Conservation (phyloP, 2,888 invertebrate species). For the Ferdinandea cuprea region DNA sequence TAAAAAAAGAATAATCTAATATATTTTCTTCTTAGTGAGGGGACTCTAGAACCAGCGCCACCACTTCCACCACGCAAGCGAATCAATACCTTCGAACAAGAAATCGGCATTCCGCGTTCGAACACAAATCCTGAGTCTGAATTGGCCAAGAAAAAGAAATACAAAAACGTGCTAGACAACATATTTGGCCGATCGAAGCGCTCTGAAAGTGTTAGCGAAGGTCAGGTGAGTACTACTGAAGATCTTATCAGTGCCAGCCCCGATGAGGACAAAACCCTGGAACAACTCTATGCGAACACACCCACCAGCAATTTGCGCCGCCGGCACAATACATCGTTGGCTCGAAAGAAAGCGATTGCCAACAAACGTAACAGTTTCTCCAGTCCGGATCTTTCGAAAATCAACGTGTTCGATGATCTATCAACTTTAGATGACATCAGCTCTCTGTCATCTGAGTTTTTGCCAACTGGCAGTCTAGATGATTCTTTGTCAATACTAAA, state of each 20-base stretch:
- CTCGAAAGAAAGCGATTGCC: conserved; percentile 39
- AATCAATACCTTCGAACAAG: conserved; percentile 81
- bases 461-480: conserved; percentile 75
- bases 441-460: conserved; percentile 77
- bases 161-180: conserved; percentile 79
- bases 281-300: conserved; percentile 50
- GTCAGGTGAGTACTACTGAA: conserved; percentile 76
- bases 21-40: conserved; percentile 19
- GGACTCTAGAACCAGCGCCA: conserved; percentile 77
- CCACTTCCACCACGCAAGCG: conserved; percentile 82
- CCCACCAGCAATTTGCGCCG: conserved; percentile 44
- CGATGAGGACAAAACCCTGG: conserved; percentile 24
- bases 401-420: conserved; percentile 78
- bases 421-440: conserved; percentile 72
- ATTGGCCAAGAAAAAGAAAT: conserved; percentile 81
- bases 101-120: conserved; percentile 79
- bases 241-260: conserved; percentile 73
- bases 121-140: conserved; percentile 82
- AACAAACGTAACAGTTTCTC: conserved; percentile 82
- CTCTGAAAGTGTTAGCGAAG: conserved; percentile 79
- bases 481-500: conserved; percentile 75
- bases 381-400: conserved; percentile 82
- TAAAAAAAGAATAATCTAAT: neutral
- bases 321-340: conserved; percentile 39
- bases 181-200: conserved; percentile 79